Percentiles rank a stretch among this genome's conserved stretches.
These are phyloP conservation scores for Prolemur simus DNA, from an alignment of 2,113 vertebrate genomes.

Conservation along the genomic window DNA sequence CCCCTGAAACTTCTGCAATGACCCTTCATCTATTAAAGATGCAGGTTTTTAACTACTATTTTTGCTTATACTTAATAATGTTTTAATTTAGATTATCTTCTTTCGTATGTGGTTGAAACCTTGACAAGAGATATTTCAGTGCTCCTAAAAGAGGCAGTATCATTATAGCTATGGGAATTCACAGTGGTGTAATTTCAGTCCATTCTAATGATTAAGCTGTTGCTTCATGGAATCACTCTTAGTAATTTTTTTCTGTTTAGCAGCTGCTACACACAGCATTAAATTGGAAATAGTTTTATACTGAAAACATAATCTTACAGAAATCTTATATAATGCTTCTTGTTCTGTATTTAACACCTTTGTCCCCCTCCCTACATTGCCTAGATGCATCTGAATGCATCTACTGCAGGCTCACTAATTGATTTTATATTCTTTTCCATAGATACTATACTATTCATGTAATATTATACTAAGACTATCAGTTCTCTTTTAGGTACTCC, in stretches of 20 bases:
- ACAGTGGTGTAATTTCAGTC: neutral
- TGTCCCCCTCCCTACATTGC: neutral
- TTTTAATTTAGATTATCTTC: slow-evolving; percentile 46
- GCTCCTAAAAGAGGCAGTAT: neutral
- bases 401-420: slow-evolving; percentile 11
- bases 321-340: neutral
- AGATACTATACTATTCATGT: neutral
- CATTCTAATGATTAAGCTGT: slow-evolving; percentile 28
- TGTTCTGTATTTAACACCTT: neutral
- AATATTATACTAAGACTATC: neutral
- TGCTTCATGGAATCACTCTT: neutral
- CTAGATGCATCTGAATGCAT: neutral
- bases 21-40: neutral
- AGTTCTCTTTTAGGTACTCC: slow-evolving; percentile 47
- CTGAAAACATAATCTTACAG: neutral
- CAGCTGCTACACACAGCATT: neutral
- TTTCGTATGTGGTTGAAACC: neutral
- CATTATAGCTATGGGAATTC: neutral
- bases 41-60: neutral
- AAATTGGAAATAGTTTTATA: neutral
- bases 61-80: neutral
- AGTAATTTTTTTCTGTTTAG: neutral
- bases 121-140: slow-evolving; percentile 28
- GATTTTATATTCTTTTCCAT: slow-evolving; percentile 39
- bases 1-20: neutral